These are phyloP conservation scores for Gyps fulvus DNA, from an alignment of 2,113 vertebrate species.

Conservation along the genomic window DNA sequence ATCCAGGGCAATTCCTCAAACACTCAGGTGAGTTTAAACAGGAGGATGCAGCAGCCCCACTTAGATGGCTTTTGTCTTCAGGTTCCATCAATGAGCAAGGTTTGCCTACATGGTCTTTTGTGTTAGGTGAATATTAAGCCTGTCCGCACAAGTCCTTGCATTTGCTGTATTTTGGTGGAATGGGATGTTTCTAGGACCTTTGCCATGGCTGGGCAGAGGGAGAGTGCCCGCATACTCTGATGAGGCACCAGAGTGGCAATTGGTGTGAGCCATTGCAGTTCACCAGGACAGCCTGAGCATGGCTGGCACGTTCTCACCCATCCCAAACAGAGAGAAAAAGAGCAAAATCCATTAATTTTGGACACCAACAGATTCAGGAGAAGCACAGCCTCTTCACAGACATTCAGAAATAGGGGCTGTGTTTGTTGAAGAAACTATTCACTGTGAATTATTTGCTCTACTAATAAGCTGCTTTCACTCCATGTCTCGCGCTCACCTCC, in stretches of 20 bases:
- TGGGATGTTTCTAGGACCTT: background rate
- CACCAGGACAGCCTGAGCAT: accelerated
- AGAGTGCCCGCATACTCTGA: background rate
- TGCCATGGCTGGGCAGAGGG: background rate
- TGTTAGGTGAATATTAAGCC: background rate
- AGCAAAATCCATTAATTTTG: background rate
- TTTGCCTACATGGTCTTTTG: background rate
- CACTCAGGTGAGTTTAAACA: background rate
- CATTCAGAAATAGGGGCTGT: background rate
- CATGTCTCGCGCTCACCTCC: accelerated
- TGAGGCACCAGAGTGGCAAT: background rate
- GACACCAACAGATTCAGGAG: background rate
- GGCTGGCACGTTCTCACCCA: accelerated
- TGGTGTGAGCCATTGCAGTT: background rate
- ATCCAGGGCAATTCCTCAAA: background rate
- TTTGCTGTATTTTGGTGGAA: background rate
- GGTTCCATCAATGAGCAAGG: background rate
- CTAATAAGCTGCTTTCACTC: background rate
- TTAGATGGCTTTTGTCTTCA: background rate
- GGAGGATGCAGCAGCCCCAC: background rate
- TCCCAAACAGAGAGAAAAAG: background rate
- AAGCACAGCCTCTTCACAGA: background rate
- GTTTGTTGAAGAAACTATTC: background rate
- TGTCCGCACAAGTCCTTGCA: background rate
- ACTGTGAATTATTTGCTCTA: background rate